A percentile compares a stretch with the other conserved stretches of the same genome.
Evolutionary conservation across 2,888 invertebrate species (phyloP).

Genomic region (Mythimna lalbum): DNA sequence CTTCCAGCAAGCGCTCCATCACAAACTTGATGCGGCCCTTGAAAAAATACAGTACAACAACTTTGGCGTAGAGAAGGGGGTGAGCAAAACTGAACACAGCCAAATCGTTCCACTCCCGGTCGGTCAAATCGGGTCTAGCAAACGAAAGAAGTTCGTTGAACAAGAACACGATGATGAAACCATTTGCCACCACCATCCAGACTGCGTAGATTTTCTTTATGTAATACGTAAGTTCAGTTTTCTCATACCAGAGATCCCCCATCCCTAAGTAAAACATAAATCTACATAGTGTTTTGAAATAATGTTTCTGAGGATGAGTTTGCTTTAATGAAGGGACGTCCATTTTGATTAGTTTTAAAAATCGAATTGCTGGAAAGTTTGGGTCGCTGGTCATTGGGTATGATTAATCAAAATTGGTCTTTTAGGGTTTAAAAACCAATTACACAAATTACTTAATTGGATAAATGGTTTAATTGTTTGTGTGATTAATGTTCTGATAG

Average conservation of each 20-base stretch:
- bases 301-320: slow-evolving; percentile 72
- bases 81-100: slow-evolving; percentile 73
- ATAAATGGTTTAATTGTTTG: slow-evolving; percentile 48
- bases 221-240: slow-evolving; percentile 41
- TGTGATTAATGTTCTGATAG: slow-evolving; percentile 30
- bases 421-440: slow-evolving; percentile 49
- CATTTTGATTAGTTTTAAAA: slow-evolving; percentile 42
- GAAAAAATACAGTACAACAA: slow-evolving; percentile 68
- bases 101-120: slow-evolving; percentile 73
- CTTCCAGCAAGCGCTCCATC: slow-evolving; percentile 73
- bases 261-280: slow-evolving; percentile 71
- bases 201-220: slow-evolving; percentile 63
- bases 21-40: slow-evolving; percentile 68
- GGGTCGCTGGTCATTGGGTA: slow-evolving; percentile 6
- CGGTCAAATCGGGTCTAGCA: slow-evolving; percentile 69
- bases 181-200: slow-evolving; percentile 71
- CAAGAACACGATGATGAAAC: slow-evolving; percentile 64
- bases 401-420: slow-evolving; percentile 34
- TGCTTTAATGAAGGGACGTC: slow-evolving; percentile 48
- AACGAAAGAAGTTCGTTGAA: slow-evolving; percentile 70
- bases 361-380: slow-evolving; percentile 33
- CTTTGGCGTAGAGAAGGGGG: slow-evolving; percentile 69
- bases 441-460: slow-evolving; percentile 57
- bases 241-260: slow-evolving; percentile 76
- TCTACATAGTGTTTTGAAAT: slow-evolving; percentile 70